A percentile compares a stretch with the other conserved stretches of the same genome.
Evolutionary conservation across 1,140 invertebrate species (phyloP).

Genomic region (Trigoniulus corallinus): DNA sequence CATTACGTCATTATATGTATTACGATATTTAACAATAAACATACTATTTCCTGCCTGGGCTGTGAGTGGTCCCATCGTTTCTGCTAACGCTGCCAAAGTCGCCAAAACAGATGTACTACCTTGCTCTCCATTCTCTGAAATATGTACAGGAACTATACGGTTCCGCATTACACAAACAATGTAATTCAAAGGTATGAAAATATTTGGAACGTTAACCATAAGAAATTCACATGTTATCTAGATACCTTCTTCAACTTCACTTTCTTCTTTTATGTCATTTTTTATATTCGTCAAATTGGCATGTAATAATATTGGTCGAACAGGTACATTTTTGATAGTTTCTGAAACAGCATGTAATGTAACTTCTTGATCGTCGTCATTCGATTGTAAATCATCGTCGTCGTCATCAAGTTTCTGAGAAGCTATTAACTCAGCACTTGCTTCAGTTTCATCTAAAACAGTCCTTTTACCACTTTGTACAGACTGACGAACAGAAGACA

Average conservation of each 20-base stretch:
- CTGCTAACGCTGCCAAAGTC: slow-evolving; percentile 28
- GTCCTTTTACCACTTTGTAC: too few species aligned
- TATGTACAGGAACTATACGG: too few species aligned
- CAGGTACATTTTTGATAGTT: neutral
- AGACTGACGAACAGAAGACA: too few species aligned
- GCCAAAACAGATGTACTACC: slow-evolving; percentile 28
- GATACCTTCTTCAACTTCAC: neutral
- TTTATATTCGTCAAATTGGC: slow-evolving; percentile 10
- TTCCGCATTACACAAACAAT: too few species aligned
- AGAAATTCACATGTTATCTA: neutral
- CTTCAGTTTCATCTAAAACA: too few species aligned
- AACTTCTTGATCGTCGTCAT: slow-evolving; percentile 3
- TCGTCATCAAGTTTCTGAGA: neutral
- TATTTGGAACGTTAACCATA: slow-evolving; percentile 1
- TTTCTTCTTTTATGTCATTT: slow-evolving; percentile 5
- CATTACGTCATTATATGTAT: too few species aligned
- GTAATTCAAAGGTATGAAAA: too few species aligned
- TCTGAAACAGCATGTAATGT: slow-evolving; percentile 1
- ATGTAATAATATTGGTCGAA: slow-evolving; percentile 5
- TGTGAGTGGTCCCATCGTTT: slow-evolving; percentile 23
- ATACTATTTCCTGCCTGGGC: too few species aligned
- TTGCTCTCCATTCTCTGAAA: slow-evolving; percentile 18
- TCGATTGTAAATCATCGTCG: neutral
- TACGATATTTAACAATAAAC: too few species aligned
- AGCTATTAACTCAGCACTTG: too few species aligned